Evolutionary conservation across 1,140 invertebrate species (phyloP), one percentile per base, ranked within the genome.

Genomic region (Gryon sp.): DNA sequence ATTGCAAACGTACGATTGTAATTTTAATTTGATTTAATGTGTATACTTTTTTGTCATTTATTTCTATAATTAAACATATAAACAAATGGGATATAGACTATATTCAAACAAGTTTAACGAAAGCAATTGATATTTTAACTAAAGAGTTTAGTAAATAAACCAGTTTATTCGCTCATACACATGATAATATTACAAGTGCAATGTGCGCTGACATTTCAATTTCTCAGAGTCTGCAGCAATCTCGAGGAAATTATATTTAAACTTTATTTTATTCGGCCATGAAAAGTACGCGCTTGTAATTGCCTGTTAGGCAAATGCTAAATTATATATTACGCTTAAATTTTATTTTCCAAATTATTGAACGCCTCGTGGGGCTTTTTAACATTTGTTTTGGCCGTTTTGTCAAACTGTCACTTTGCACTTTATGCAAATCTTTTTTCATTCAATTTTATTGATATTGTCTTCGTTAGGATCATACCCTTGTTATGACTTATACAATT

Each of bases 161-260:
- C 75, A 77, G 75, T 77, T 77, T 77, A 77, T 68, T 57, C 18
- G 55, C 20, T 48, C 59, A 72, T 43, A 48, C 40, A 45, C 53
- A 66, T 60, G 46, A 62, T 69, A 66, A 55, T 60, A 72, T 77
- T 62, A 66, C 45, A 59, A 60, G 66, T 41, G 66, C 66, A 60
- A 77, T 65, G 66, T 38, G 60, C 66, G 66, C 74, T 70, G 74
- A 77, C 74, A 72, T 77, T 77, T 77, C 74, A 77, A 77, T 77
- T 77, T 77, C 74, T 62, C 52, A 40, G 48, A 55, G 62, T 59
- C 52, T 12, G 36, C 65, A 16, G 65, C 45, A 26, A 70, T 63
- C 41, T 34, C 15, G 66, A 40, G 60, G 53, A 66, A 65, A 77
- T 72, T 60, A 77, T 70, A 72, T 77, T 66, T 59, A 72, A 65